phyloP scores from a whole-genome alignment of 2,797 vertebrate species.

The Xyrichtys novacula region DNA sequence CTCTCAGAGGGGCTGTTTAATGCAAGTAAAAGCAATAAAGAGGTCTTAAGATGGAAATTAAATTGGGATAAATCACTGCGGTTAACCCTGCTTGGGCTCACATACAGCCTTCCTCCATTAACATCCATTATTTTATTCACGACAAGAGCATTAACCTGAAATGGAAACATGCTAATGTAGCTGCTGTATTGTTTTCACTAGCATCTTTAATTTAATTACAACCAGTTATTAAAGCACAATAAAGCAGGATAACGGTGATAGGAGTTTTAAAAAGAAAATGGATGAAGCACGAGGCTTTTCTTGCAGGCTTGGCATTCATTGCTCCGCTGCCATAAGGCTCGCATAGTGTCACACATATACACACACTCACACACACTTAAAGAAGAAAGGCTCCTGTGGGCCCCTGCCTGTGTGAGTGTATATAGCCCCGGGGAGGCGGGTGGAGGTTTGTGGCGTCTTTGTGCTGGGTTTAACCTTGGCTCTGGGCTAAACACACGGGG shows the following conservation, averaged over 20 bases:
- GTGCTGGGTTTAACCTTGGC: conserved; percentile 83
- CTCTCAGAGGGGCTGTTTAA: conserved; percentile 70
- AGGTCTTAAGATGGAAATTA: conserved; percentile 76
- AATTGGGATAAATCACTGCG: conserved; percentile 71
- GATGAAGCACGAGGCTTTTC: conserved; percentile 1
- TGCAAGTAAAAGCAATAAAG: conserved; percentile 78
- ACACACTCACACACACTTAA: conserved; percentile 14
- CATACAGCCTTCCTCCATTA: conserved; percentile 47
- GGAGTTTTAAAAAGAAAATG: not conserved
- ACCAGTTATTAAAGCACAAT: conserved; percentile 21
- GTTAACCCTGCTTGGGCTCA: conserved; percentile 66
- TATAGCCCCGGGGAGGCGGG: conserved; percentile 72
- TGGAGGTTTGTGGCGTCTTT: conserved; percentile 79
- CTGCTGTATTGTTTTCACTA: conserved; percentile 12
- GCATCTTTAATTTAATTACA: conserved; percentile 35
- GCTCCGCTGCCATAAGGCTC: conserved; percentile 38
- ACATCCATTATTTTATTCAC: conserved; percentile 66
- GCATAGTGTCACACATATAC: conserved; percentile 23
- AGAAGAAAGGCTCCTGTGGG: conserved; percentile 69
- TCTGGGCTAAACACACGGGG: conserved; percentile 78
- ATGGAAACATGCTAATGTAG: conserved; percentile 25
- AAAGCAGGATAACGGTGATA: conserved; percentile 14
- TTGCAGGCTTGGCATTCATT: conserved; percentile 22
- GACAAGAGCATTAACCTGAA: conserved; percentile 38
- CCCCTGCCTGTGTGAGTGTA: conserved; percentile 57